phyloP scores from a whole-genome alignment of 2,113 vertebrate genomes.

The Henicopernis longicauda region DNA sequence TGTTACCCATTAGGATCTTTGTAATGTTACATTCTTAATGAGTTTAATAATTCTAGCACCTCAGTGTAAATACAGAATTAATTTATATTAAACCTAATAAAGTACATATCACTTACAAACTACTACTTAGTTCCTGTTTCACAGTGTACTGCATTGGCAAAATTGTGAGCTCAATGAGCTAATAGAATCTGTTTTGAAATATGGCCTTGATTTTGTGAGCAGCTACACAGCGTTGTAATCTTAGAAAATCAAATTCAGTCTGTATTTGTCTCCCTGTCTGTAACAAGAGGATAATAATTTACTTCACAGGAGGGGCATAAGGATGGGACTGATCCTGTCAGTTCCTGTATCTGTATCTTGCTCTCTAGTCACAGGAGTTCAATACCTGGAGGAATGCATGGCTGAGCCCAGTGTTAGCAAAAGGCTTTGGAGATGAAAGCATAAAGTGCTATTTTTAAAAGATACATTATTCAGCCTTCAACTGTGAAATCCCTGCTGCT shows the following conservation, averaged over 20 bases:
- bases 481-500: constrained; percentile 4
- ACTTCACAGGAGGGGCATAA: not conserved
- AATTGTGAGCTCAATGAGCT: not conserved
- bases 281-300: not conserved
- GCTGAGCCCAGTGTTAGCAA: not conserved
- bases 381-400: not conserved
- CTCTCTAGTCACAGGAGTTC: not conserved
- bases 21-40: not conserved
- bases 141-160: not conserved
- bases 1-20: not conserved
- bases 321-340: not conserved
- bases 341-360: not conserved
- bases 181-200: not conserved
- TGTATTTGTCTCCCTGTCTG: not conserved
- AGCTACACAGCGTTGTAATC: not conserved
- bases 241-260: not conserved
- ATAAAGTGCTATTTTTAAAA: not conserved
- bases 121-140: not conserved
- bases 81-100: not conserved
- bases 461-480: not conserved
- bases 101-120: not conserved
- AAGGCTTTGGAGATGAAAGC: not conserved
- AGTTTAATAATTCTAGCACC: not conserved
- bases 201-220: not conserved
- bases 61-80: not conserved